Evolutionary conservation across 2,888 invertebrate species (phyloP), one percentile per base, ranked within the genome.

Genomic region (Synanthedon myopaeformis): DNA sequence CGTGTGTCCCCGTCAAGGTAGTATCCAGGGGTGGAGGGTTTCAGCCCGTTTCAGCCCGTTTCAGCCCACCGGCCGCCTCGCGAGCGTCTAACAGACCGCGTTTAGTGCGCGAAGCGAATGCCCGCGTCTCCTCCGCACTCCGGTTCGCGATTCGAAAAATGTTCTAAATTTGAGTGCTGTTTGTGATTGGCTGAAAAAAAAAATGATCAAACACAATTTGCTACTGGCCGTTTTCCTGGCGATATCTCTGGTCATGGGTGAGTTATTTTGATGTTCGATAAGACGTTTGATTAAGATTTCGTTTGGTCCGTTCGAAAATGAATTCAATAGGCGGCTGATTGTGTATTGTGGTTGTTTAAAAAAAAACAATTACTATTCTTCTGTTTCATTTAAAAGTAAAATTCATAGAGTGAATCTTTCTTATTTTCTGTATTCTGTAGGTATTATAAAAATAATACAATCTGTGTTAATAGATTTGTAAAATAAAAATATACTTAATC

Each of bases 151-250:
- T 13, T 50, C 42, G 42, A 53, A 53, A 53, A 65, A 64, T 54
- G 64, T 65, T 61, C 42, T 23, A 53, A 41, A 41, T 62, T 48
- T 65, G 61, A 63, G 70, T 70, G 71, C 56, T 42, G 8, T 10
- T 58, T 61, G 67, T 65, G 68, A 63, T 64, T 63, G 66, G 62
- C 61, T 64, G 63, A 66, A 77, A 45, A 35, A 8, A 35, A 35
- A 67, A 65, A 82, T 81, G 79, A 69, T 69, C 56, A 79, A 74
- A 67, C 73, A 72, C 59, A 69, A 78, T 64, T 61, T 72, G 55
- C 58, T 79, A 54, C 65, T 81, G 55, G 74, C 72, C 57, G 67
- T 75, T 53, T 60, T 76, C 53, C 60, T 82, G 59, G 75, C 79
- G 54, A 64, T 79, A 35, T 75, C 72, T 6, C 61, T 82, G 59